A percentile compares a stretch with the other conserved stretches of the same genome.
Conservation (phyloP, 2,797 vertebrate genomes). For the Chelon auratus region DNA sequence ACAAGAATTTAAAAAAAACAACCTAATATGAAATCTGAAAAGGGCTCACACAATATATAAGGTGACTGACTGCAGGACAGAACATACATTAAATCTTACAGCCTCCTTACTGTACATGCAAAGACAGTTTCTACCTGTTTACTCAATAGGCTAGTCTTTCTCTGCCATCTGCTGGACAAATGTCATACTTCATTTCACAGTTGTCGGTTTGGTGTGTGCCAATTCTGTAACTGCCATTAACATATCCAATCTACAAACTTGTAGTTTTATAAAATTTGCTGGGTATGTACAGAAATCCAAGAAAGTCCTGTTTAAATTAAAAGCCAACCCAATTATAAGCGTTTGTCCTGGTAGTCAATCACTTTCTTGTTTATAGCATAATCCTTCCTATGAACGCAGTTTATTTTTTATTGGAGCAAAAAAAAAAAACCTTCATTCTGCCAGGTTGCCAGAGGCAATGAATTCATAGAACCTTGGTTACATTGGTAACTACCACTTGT, state of each 20-base stretch:
- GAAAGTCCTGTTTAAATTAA: not conserved
- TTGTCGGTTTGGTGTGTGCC: not conserved
- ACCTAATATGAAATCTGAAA: not conserved
- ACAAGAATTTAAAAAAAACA: not conserved
- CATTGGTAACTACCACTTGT: no score
- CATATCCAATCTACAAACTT: not conserved
- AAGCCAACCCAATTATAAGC: no score
- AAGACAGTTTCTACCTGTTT: slow-evolving; percentile 6
- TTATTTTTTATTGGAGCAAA: no score
- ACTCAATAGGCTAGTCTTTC: slow-evolving; percentile 18
- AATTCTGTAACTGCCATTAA: not conserved
- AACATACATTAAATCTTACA: not conserved
- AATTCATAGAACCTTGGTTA: no score
- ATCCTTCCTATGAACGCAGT: no score
- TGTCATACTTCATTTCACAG: slow-evolving; percentile 11
- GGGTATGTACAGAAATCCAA: not conserved
- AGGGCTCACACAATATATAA: slow-evolving; percentile 6
- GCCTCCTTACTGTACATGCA: slow-evolving; percentile 4
- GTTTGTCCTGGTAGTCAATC: no score
- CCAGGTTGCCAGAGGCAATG: no score
- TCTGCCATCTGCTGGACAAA: slow-evolving; percentile 77
- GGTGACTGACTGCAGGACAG: not conserved
- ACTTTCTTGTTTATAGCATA: no score
- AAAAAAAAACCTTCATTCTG: no score
- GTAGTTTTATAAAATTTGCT: not conserved